Conservation (phyloP, 2,113 vertebrate genomes). For the Lichenostomus cassidix region DNA sequence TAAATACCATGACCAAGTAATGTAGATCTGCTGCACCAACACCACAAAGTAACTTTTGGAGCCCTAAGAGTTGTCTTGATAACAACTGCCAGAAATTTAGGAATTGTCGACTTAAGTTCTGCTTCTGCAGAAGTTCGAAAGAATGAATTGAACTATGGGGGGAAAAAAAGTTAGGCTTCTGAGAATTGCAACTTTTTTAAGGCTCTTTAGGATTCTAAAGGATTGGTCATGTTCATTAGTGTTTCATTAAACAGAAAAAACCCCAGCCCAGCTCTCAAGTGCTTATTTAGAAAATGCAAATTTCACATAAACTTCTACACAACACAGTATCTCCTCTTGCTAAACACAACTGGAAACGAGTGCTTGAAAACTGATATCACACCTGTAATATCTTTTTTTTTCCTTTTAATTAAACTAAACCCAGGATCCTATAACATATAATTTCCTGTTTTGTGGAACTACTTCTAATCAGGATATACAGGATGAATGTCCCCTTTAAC, state of each 20-base stretch:
- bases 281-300: slow-evolving; percentile 46
- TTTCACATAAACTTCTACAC: background rate
- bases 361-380: slow-evolving; percentile 37
- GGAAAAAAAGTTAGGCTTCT: background rate
- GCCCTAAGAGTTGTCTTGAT: background rate
- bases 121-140: slow-evolving; percentile 47
- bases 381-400: slow-evolving; percentile 42
- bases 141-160: background rate
- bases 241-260: background rate
- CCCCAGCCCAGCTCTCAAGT: background rate
- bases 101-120: slow-evolving; percentile 14
- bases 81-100: slow-evolving; percentile 27
- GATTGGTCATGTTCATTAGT: slow-evolving; percentile 38
- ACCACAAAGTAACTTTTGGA: slow-evolving; percentile 13
- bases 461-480: slow-evolving; percentile 68
- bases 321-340: background rate
- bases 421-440: slow-evolving; percentile 55
- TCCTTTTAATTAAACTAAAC: slow-evolving; percentile 69
- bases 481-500: slow-evolving; percentile 70
- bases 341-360: slow-evolving; percentile 27
- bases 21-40: background rate
- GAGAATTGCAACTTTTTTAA: slow-evolving; percentile 35
- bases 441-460: slow-evolving; percentile 69
- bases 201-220: slow-evolving; percentile 10
- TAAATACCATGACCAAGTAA: background rate